Conservation (phyloP, 1,140 invertebrate species). For the Bicyclus anynana region DNA sequence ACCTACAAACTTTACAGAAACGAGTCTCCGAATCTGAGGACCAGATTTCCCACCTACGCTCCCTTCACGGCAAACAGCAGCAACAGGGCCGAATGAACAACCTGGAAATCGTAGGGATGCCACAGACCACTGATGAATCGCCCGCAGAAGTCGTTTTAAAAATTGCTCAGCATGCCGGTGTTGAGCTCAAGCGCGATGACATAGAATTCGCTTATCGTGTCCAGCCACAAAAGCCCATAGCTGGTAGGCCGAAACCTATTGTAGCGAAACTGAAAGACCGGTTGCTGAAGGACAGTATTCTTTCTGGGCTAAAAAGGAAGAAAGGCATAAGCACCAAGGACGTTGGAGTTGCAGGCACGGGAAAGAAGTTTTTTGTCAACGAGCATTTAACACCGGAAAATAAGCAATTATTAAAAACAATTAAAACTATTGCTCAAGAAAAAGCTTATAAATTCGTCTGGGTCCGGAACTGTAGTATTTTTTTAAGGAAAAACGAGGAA, state of each 20-base stretch:
- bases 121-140: conserved; percentile 11
- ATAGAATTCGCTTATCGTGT: conserved; percentile 20
- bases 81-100: conserved; percentile 15
- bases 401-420: conserved; percentile 17
- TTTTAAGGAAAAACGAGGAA: too few species aligned
- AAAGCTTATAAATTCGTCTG: conserved; percentile 25
- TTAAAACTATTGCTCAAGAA: conserved; percentile 3
- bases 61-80: conserved; percentile 12
- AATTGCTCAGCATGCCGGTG: conserved; percentile 16
- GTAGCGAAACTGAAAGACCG: conserved; percentile 16
- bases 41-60: conserved; percentile 5
- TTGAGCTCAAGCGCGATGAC: conserved; percentile 1
- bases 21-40: not conserved
- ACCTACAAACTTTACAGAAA: conserved; percentile 3
- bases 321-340: conserved; percentile 15
- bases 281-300: conserved; percentile 8
- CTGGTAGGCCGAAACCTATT: conserved; percentile 17
- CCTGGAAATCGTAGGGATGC: conserved; percentile 19
- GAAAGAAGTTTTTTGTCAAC: conserved; percentile 17
- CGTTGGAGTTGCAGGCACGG: not conserved
- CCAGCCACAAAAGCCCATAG: conserved; percentile 12
- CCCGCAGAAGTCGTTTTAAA: conserved; percentile 2
- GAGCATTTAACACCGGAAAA: conserved; percentile 23
- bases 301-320: conserved; percentile 13
- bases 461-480: conserved; percentile 25